Percentiles rank a stretch among this genome's conserved stretches.
These are phyloP conservation scores for Sceliomorpha sp. DNA, from an alignment of 2,888 invertebrate genomes.

Conservation along the genomic window DNA sequence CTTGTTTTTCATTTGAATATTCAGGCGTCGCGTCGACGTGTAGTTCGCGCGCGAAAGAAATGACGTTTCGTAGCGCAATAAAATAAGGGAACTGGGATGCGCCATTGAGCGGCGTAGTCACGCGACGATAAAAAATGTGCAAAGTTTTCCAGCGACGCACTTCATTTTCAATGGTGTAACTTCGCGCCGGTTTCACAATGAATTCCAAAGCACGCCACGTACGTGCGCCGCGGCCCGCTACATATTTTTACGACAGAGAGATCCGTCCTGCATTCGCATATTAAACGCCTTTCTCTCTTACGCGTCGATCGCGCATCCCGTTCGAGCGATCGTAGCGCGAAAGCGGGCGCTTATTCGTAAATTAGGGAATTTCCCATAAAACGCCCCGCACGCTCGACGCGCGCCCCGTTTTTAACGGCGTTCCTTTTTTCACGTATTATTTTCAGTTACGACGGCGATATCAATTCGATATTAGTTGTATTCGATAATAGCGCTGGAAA, in stretches of 20 bases:
- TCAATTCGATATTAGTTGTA: no score
- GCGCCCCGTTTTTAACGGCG: no score
- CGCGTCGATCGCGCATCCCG: neutral
- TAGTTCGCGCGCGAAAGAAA: no score
- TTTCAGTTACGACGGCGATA: no score
- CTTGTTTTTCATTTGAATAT: no score
- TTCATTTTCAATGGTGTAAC: neutral
- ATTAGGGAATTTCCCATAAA: no score
- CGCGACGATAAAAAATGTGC: neutral
- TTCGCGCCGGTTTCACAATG: conserved; percentile 4
- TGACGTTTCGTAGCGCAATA: neutral
- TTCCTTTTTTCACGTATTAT: no score
- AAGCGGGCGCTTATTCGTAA: neutral
- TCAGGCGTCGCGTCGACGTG: no score
- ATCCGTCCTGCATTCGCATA: neutral
- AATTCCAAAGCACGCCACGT: neutral
- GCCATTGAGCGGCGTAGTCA: no score
- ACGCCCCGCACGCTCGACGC: no score
- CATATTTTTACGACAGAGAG: neutral
- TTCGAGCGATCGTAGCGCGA: neutral
- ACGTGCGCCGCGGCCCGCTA: neutral
- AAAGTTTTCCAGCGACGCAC: neutral
- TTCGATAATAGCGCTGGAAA: no score
- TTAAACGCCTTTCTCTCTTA: conserved; percentile 2
- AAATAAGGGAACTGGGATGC: neutral